Base-by-base conservation (phyloP, 2,888 invertebrate species). In the Dascillus cervinus region DNA sequence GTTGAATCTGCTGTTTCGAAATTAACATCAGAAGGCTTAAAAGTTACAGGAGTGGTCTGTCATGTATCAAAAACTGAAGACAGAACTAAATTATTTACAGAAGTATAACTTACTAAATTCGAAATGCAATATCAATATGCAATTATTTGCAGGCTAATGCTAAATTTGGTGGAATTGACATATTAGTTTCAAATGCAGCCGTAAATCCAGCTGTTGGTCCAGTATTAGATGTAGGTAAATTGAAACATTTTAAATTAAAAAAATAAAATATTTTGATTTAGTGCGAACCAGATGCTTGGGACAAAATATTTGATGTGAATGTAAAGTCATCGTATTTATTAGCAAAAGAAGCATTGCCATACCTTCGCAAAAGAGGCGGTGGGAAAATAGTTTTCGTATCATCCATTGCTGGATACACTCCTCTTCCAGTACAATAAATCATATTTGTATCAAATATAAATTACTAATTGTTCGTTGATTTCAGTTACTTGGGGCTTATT, bases 251-350 rank as follows among this genome's bases (percentile, higher is more conserved):
- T 17, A 4, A 8, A n/a, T 8, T 22, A 22, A 22, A 9, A 6
- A 5, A 11, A 8, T 11, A 11, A 11, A 4, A 9, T 26, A 1
- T 2, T 13, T 24, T 24, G 9, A 70, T 69, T 23, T 57, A 83
- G 75, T 82, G 82, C 33, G 71, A 82, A n/a, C 92, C 91, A 65
- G 66, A 70, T 25, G 73, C 77, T 1, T 96, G 92, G 92, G 92
- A 95, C 60, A 95, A 95, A 75, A 88, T 94, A 56, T 94, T 96
- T 66, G 95, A 96, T 38, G 73, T 85, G 1, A 97, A 97, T 67
- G 88, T 96, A 0, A 96, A 95, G 66, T 72, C 83, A 31, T 76
- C 90, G 0, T 95, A 80, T 70, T 64, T 92, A 40, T 60, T 96
- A 25, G 83, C 90, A 11, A 85, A 95, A 67, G 89, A 90, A 68